Evolutionary conservation across 2,113 vertebrate species (phyloP), one percentile per base, ranked within the genome.

Genomic region (Nanorana parkeri): DNA sequence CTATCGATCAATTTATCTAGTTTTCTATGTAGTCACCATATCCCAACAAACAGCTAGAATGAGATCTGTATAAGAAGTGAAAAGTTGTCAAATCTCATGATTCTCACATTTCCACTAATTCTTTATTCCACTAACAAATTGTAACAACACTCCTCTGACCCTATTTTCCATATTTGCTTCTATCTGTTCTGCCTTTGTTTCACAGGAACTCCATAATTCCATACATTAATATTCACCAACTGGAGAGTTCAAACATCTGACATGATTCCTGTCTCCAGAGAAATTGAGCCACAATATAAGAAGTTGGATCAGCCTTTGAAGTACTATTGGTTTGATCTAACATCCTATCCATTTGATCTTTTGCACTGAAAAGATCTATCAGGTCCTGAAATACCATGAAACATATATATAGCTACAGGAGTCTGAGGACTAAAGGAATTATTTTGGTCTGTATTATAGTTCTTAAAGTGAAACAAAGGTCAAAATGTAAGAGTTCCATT

Each of bases 341-440:
- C 72, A 81, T 81, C 61, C 55, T 26, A 66, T 74, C 69, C 28
- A 81, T 81, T 81, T 81, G 80, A 81, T 81, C 80, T 75, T 82
- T 19, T 17, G 32, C 63, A 58, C 63, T 58, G 63, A 20, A 76
- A 82, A 82, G 63, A 68, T 82, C 72, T 68, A 60, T 68, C 61
- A 32, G 69, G 71, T 47, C 71, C 32, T 76, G 64, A 51, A 76
- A 52, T 76, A 55, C 20, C 36, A 32, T n/a, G 23, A 55, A 81
- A 65, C 23, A 52, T 58, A 26, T n/a, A 65, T 55, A 32, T n/a
- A 66, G 28, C 20, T 20, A 58, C 28, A 60, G 58, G 3, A 24
- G 3, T n/a, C n/a, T 17, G 19, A 68, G 24, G 51, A 24, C 64
- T 24, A 21, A 36, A 13, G 8, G 63, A 55, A 36, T 17, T 56